phyloP scores from a whole-genome alignment of 1,140 invertebrate species.

The Branchinecta lindahli region DNA sequence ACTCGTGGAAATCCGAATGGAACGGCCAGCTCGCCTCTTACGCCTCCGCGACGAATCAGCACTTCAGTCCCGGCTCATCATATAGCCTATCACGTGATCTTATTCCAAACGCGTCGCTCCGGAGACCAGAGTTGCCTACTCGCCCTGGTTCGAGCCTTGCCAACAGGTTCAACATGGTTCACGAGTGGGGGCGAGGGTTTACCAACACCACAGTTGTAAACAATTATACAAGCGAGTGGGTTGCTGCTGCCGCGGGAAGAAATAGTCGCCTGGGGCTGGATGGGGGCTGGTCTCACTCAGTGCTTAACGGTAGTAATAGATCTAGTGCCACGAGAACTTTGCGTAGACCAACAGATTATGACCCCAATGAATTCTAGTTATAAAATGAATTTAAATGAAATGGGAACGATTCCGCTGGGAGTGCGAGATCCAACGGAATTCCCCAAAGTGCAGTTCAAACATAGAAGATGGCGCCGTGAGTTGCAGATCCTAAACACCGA shows the following conservation, averaged over 20 bases:
- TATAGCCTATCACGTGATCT: conserved; percentile 5
- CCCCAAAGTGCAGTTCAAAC: too few relatives aligned
- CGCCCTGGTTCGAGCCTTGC: background rate
- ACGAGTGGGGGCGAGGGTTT: background rate
- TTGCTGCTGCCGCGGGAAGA: background rate
- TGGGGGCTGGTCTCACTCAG: background rate
- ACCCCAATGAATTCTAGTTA: conserved; percentile 1
- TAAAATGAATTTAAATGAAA: too few relatives aligned
- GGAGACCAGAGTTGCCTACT: background rate
- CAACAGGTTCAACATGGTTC: background rate
- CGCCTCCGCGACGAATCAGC: background rate
- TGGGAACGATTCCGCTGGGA: too few relatives aligned
- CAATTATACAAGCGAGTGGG: conserved; percentile 3
- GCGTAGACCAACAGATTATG: background rate
- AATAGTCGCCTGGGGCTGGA: background rate
- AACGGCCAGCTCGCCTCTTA: background rate
- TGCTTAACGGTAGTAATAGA: background rate
- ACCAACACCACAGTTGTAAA: background rate
- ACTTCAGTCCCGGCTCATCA: background rate
- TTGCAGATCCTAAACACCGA: too few relatives aligned
- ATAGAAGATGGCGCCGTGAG: too few relatives aligned
- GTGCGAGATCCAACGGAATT: too few relatives aligned
- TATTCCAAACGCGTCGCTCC: background rate
- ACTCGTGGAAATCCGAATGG: conserved; percentile 6
- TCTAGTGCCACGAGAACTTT: background rate